A percentile compares a stretch with the other conserved stretches of the same genome.
Conservation (phyloP, 2,888 invertebrate genomes). For the Euplagia quadripunctaria region DNA sequence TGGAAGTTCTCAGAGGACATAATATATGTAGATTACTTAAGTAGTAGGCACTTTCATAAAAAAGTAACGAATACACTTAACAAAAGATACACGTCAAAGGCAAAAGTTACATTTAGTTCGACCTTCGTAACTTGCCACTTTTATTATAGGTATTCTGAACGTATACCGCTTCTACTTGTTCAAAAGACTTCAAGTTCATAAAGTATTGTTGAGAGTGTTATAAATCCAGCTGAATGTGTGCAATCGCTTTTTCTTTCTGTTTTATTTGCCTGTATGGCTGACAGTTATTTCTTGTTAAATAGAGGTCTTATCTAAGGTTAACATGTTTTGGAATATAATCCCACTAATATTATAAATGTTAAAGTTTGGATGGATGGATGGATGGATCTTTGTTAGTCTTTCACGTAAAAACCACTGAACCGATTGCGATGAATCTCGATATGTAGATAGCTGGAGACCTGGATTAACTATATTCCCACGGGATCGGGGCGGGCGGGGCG, state of each 20-base stretch:
- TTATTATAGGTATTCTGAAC: slow-evolving; percentile 42
- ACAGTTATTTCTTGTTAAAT: slow-evolving; percentile 16
- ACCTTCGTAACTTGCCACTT: slow-evolving; percentile 53
- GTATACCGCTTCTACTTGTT: slow-evolving; percentile 34
- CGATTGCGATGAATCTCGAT: no score
- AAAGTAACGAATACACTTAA: slow-evolving; percentile 30
- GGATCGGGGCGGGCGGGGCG: no score
- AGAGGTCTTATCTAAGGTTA: not conserved
- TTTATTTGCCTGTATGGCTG: slow-evolving; percentile 26
- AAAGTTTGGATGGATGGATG: no score
- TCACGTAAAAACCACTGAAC: no score
- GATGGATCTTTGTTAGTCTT: no score
- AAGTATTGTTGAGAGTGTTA: slow-evolving; percentile 39
- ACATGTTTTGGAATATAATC: no score
- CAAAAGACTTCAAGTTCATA: slow-evolving; percentile 35
- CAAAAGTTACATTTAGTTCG: slow-evolving; percentile 50
- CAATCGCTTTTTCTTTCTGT: slow-evolving; percentile 29
- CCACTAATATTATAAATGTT: no score
- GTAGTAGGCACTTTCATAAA: slow-evolving; percentile 28
- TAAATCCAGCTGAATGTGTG: slow-evolving; percentile 43
- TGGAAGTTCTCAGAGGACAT: slow-evolving; percentile 15
- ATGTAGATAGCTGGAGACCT: no score
- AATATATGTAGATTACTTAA: slow-evolving; percentile 41
- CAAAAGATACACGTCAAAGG: slow-evolving; percentile 48
- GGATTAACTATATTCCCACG: no score